phyloP scores from a whole-genome alignment of 2,888 invertebrate species.

The Acrobasis suavella region DNA sequence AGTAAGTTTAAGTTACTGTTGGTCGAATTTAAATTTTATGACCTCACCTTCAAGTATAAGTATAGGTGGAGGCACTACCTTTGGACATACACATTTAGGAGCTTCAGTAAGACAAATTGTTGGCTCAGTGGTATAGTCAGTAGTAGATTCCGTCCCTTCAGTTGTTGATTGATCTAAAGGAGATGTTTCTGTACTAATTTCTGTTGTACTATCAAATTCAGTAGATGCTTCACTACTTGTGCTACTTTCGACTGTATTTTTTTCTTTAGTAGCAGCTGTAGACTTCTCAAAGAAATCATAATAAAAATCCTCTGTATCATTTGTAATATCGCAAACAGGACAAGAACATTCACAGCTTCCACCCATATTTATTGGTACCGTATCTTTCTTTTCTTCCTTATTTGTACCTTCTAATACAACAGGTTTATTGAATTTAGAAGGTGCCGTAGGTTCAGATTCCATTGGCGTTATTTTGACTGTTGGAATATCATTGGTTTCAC shows the following conservation, averaged over 20 bases:
- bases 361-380: conserved; percentile 62
- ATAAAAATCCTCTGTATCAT: conserved; percentile 63
- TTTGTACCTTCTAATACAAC: conserved; percentile 60
- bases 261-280: conserved; percentile 33
- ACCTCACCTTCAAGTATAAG: conserved; percentile 93
- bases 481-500: conserved; percentile 76
- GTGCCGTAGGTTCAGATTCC: conserved; percentile 64
- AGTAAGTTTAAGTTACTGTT: conserved; percentile 73
- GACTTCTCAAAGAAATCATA: conserved; percentile 57
- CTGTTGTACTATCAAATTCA: conserved; percentile 35
- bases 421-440: conserved; percentile 71
- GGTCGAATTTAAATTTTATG: conserved; percentile 58
- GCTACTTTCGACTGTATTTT: conserved; percentile 30
- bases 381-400: conserved; percentile 30
- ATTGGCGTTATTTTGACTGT: conserved; percentile 81
- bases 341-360: conserved; percentile 89
- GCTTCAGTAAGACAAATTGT: conserved; percentile 50
- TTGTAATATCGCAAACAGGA: conserved; percentile 83
- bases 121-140: conserved; percentile 49
- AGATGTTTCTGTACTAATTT: conserved; percentile 35
- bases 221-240: conserved; percentile 30
- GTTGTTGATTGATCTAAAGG: conserved; percentile 34
- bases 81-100: conserved; percentile 68
- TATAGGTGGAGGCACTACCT: conserved; percentile 84
- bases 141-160: conserved; percentile 40